These are phyloP conservation scores for Trochalopteron elliotii DNA, from an alignment of 2,113 vertebrate genomes.

Conservation along the genomic window DNA sequence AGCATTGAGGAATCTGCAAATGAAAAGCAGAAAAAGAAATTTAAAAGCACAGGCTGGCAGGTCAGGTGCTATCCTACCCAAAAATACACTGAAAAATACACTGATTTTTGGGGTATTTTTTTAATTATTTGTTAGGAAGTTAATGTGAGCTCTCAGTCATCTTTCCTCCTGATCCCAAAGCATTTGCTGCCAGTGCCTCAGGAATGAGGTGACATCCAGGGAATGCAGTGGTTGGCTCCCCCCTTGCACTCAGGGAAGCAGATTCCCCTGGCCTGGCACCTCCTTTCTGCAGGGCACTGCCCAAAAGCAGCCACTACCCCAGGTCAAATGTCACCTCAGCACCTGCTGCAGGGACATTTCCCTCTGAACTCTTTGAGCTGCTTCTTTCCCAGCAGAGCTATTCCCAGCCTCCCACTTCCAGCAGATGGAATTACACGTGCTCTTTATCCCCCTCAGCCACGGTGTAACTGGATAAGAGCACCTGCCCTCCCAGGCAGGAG, in stretches of 20 bases:
- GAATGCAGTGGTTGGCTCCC: not conserved
- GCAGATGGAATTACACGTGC: not conserved
- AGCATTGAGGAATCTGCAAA: constrained; percentile 79
- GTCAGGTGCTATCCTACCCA: not conserved
- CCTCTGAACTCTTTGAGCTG: not conserved
- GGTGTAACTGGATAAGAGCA: not conserved
- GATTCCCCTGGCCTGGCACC: not conserved
- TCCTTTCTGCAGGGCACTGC: not conserved
- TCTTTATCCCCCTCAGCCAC: not conserved
- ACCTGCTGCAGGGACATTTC: not conserved
- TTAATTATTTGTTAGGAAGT: not conserved
- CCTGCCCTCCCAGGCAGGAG: not conserved
- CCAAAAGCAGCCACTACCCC: not conserved
- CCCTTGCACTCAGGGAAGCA: too few relatives aligned
- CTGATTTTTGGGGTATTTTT: rapidly evolving
- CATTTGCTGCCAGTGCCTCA: not conserved
- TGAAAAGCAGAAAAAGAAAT: not conserved
- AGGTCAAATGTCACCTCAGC: not conserved
- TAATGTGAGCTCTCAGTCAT: not conserved
- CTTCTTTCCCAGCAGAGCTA: not conserved
- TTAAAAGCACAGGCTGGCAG: not conserved
- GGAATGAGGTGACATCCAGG: not conserved
- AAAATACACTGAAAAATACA: rapidly evolving
- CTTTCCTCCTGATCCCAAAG: not conserved
- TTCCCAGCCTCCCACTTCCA: not conserved